Base-by-base conservation (phyloP, 2,113 vertebrate genomes). In the Puma concolor region DNA sequence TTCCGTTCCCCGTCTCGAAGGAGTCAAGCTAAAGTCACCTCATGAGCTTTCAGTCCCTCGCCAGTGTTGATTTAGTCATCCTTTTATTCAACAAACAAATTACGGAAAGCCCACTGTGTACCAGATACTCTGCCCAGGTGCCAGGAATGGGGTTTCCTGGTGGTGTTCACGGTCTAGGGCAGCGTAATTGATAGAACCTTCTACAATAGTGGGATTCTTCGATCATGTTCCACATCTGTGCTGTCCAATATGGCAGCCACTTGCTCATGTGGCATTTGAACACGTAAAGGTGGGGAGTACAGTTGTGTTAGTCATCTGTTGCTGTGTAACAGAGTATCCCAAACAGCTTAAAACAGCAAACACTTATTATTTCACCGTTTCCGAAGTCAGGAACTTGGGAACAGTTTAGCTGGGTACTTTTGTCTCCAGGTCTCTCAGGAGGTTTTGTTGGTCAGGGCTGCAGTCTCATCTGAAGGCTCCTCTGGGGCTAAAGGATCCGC, bases 161-260 rank as follows among this genome's bases (percentile, higher is more conserved):
- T 15, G 57, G 92, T 2, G 5, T 23, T 63, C 19, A 5, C 13
- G 2, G 15, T 44, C 48, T 9, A 23, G 44, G 60, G 19, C 7
- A 2, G 7, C 0, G 0, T 79, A 0, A 57, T 52, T 1, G 0
- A 5, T 13, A 27, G 71, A 41, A 3, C 33, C 33, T 66, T 54
- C 41, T 17, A 4, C 13, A 13, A 2, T 0, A 17, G 7, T 72
- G 64, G 63, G 15, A 8, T 3, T 12, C 9, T 4, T 23, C 67
- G 33, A 0, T 17, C 3, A 8, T 6, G 52, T 4, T 41, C 50
- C 17, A 0, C 7, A 4, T 41, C 76, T 74, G n/a, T 15, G 4
- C 12, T 14, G 3, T 54, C 81, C 5, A 1, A 1, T 3, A 0
- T 29, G 48, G 6, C 3, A n/a, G 48, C 50, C 19, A 0, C 17